Evolutionary conservation across 2,113 vertebrate genomes (phyloP), one percentile per base, ranked within the genome.

Genomic region (Erythrocercus mccallii): DNA sequence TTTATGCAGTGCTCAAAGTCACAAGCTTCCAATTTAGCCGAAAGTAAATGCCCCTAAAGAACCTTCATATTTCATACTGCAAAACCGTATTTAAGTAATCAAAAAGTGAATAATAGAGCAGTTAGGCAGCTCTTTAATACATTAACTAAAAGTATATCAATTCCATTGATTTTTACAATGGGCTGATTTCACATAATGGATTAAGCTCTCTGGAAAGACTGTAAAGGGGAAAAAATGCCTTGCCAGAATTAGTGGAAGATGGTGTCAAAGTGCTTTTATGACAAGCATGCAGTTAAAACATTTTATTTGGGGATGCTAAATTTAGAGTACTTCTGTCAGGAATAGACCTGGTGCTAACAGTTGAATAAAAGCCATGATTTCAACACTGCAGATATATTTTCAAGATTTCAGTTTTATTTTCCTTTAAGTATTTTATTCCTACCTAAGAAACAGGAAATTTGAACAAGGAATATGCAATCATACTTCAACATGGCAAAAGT

Each of bases 151-250:
- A 96, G 82, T 86, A 69, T 90, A 95, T 93, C 86, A 95, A 95
- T 93, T 90, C 61, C 80, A 96, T 93, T 96, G 92, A 97, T 95
- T 96, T 97, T 96, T 92, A 92, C 53, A 8, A 94, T 88, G 82
- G 76, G 56, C 56, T 90, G 90, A 85, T 78, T 93, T 92, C 90
- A 68, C 69, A 88, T 95, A 97, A 96, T 93, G 88, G 94, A 96
- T 88, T 92, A 60, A 92, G 79, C 60, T 93, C 12, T 0, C 80
- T 72, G 88, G 57, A 83, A 92, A 77, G 72, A 72, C 54, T 57
- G n/a, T 53, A 90, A 90, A 94, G 81, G 60, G 76, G 50, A 66
- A 82, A 92, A 94, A 94, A 53, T 16, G 42, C 65, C 85, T 70
- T 69, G 53, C 85, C 76, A 83, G 85, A 90, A 83, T 48, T 68